Evolutionary conservation across 2,113 vertebrate genomes (phyloP).

Genomic region (Chlamydotis undulata): DNA sequence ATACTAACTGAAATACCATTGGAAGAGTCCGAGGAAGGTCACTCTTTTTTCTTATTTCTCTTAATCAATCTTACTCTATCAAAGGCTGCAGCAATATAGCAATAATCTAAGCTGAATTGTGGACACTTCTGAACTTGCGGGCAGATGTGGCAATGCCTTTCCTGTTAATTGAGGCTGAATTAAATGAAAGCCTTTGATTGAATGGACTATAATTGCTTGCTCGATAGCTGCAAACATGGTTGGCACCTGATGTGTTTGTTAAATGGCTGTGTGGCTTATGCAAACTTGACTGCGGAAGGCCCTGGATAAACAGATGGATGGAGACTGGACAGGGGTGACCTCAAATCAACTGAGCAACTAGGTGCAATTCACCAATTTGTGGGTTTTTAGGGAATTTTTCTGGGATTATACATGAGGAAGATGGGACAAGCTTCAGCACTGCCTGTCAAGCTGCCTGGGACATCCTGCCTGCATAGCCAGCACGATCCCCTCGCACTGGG

Average conservation of each 20-base stretch:
- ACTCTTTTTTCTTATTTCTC: constrained; percentile 48
- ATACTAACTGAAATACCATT: constrained; percentile 67
- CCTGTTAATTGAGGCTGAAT: constrained; percentile 49
- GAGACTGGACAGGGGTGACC: neutral
- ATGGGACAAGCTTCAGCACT: neutral
- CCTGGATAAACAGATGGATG: neutral
- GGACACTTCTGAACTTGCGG: constrained; percentile 43
- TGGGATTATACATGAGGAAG: too few species aligned
- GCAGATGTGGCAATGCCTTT: constrained; percentile 44
- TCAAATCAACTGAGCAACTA: neutral
- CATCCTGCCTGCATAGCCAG: too few species aligned
- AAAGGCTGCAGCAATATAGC: constrained; percentile 59
- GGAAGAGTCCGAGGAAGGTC: constrained; percentile 39
- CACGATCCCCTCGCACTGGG: too few species aligned
- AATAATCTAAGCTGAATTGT: constrained; percentile 33
- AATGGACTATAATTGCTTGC: constrained; percentile 20
- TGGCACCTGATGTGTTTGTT: constrained; percentile 8
- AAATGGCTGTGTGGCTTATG: neutral
- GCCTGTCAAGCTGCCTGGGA: too few species aligned
- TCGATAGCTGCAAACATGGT: constrained; percentile 6
- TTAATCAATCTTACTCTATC: constrained; percentile 63
- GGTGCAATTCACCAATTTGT: neutral
- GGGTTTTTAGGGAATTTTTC: neutral
- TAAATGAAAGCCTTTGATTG: constrained; percentile 47
- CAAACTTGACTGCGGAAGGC: neutral